These are phyloP conservation scores for Euclidia mi DNA, from an alignment of 2,888 invertebrate genomes.

Conservation along the genomic window DNA sequence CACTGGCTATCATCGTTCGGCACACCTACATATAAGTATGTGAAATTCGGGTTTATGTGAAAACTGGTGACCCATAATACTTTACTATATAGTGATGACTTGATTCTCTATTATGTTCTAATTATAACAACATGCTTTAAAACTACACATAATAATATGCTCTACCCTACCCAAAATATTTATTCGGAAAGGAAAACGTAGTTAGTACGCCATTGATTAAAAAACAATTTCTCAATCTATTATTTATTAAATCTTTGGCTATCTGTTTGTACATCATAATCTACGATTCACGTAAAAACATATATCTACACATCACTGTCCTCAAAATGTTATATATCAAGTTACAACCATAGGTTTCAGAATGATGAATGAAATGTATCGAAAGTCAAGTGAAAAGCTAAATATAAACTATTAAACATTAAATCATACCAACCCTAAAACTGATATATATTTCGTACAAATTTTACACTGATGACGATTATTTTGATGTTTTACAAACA, in stretches of 20 bases:
- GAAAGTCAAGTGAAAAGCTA: conserved; percentile 49
- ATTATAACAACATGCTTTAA: no score
- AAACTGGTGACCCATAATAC: no score
- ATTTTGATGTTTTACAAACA: conserved; percentile 7
- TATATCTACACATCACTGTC: conserved; percentile 83
- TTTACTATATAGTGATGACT: no score
- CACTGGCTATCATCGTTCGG: no score
- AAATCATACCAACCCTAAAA: conserved; percentile 40
- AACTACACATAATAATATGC: no score
- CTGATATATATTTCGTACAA: conserved; percentile 6
- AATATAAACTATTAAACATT: conserved; percentile 55
- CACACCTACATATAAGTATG: no score
- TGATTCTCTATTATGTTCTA: no score
- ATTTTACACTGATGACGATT: conserved; percentile 3
- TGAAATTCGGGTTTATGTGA: no score
- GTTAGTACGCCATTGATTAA: conserved; percentile 43
- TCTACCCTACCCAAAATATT: no score
- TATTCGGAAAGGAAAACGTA: no score
- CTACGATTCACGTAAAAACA: conserved; percentile 88
- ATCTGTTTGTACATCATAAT: conserved; percentile 86
- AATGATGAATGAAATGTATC: conserved; percentile 75
- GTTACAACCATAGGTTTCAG: conserved; percentile 88
- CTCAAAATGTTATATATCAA: conserved; percentile 83
- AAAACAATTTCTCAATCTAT: conserved; percentile 71
- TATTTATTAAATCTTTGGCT: conserved; percentile 84